Evolutionary conservation across 1,140 invertebrate genomes (phyloP), one percentile per base, ranked within the genome.

Genomic region (Eciton burchellii): DNA sequence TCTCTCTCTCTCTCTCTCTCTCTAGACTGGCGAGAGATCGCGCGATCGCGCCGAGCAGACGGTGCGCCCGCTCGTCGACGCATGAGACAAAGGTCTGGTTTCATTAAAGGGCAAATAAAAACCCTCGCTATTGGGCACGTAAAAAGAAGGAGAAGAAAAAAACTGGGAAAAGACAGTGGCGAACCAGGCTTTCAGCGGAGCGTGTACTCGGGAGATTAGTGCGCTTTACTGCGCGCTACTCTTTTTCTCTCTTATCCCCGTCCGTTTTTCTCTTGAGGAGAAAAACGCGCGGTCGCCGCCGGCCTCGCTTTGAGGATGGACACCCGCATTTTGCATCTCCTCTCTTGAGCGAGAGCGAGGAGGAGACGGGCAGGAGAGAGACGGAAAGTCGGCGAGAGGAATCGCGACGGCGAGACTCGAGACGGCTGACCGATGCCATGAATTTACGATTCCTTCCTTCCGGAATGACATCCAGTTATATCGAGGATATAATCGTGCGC

Each of bases 181-280:
- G 79, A n/a, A 82, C 83, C 83, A 77, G 85, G 83, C 91, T 93
- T 93, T 93, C 92, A 93, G 91, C 92, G 92, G 89, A 90, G 88
- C 90, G 84, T 90, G 89, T 92, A 91, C 90, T 93, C 89, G 91
- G 82, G 89, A 93, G 91, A 93, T 93, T 92, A 92, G 91, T 81
- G 89, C 83, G 86, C 91, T 93, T 91, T 92, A 90, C 87, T 85
- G 84, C 81, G 82, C 66, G 60, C 63, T 87, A 82, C 84, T 88
- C 70, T 79, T 82, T 87, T 59, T 73, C 72, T 89, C 72, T 83
- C 54, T 84, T 76, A 76, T 83, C 59, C 83, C 87, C 71, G 72
- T 85, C 76, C 65, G 66, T 54, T 82, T 87, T 83, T 83, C 85
- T 88, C 54, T 81, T 62, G 82, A 89, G 87, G 63, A 89, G 85